Evolutionary conservation across 37 sponge, comb jelly and placozoan genomes (phyloP), one percentile per base, ranked within the genome.

Genomic region (Diacarnus erythraeanus): DNA sequence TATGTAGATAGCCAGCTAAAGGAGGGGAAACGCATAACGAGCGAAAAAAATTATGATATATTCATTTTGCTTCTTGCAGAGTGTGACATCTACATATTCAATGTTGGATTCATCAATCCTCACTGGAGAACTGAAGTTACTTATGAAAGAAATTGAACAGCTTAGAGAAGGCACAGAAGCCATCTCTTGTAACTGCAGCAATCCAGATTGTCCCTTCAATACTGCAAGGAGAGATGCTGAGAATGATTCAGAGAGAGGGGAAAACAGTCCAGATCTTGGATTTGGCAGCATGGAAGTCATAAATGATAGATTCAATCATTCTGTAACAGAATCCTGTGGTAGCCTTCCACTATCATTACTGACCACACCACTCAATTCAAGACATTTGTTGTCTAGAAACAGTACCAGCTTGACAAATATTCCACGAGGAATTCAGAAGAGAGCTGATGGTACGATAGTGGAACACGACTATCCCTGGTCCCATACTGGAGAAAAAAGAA

Each of bases 181-280:
- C 0, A 59, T 84, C 33, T 0, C 47, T 58, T 84, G 85, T 38
- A 31, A 12, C 38, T 84, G 85, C 77, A 77, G 33, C 27, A 30
- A 77, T 34, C 72, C 85, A 20, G 51, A 59, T 27, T 84, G 85
- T 38, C 85, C 85, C 22, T 84, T 84, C 72, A 67, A 8, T 35
- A 5, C 67, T 33, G 73, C 25, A n/a, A n/a, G 26, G 4, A 54
- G 17, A 17, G 66, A 31, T 20, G 23, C 9, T 5, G 61, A 60
- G 22, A 60, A 17, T 25, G 27, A 60, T 3, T 37, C 30, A 36
- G 57, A 30, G 2, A 39, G 1, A 6, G n/a, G 12, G 22, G 43
- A 38, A 40, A 42, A 4, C 35, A 23, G 66, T 30, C 66, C 66
- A 31, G 66, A 65, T 30, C 31, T 65, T 65, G 61, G 61, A 60